Percentiles rank a stretch among this genome's conserved stretches.
Conservation (phyloP, 1,140 invertebrate species). For the Drosophila truncata region DNA sequence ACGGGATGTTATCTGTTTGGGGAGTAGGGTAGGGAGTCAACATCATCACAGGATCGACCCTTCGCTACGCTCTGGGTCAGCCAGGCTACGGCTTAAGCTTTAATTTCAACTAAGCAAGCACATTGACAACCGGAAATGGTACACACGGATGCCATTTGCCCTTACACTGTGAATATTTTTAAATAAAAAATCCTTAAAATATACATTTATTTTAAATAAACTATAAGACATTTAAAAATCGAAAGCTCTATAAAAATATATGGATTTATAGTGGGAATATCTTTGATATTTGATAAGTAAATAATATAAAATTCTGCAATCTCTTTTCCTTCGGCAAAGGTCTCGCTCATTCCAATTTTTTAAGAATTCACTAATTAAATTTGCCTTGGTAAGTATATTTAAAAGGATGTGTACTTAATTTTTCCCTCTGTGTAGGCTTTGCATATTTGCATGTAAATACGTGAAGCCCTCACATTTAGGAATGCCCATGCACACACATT, state of each 20-base stretch:
- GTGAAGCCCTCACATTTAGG: slow-evolving; percentile 40
- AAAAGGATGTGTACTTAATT: rapidly evolving
- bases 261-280: too few relatives aligned
- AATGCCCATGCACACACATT: slow-evolving; percentile 28
- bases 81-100: slow-evolving; percentile 44
- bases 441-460: slow-evolving; percentile 74
- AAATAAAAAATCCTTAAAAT: not conserved
- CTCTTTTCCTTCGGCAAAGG: too few relatives aligned
- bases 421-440: slow-evolving; percentile 46
- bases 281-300: too few relatives aligned
- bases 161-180: slow-evolving; percentile 7
- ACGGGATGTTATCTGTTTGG: slow-evolving; percentile 35
- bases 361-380: not conserved
- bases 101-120: slow-evolving; percentile 51
- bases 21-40: not conserved
- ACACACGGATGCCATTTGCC: slow-evolving; percentile 51
- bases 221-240: not conserved
- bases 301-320: too few relatives aligned
- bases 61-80: slow-evolving; percentile 19
- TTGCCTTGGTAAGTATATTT: not conserved
- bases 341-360: too few relatives aligned
- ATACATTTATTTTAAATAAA: not conserved
- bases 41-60: slow-evolving; percentile 10
- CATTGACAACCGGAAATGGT: slow-evolving; percentile 69
- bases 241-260: not conserved